Conservation (phyloP, 2,797 vertebrate genomes). For the Xyrichtys novacula region DNA sequence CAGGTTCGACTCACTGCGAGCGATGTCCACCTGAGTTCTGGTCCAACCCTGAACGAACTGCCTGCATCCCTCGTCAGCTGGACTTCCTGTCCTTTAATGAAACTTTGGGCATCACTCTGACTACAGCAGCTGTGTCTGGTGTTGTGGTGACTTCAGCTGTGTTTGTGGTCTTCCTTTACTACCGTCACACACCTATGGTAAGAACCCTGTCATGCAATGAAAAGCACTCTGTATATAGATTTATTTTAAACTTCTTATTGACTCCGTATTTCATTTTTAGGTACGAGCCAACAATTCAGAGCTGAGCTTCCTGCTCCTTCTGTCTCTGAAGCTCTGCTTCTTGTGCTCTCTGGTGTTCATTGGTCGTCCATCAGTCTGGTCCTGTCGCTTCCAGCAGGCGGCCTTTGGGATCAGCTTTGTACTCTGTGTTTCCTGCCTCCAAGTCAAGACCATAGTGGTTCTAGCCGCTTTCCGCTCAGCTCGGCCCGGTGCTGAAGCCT, state of each 20-base stretch:
- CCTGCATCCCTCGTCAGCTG: conserved; percentile 75
- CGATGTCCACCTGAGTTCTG: conserved; percentile 80
- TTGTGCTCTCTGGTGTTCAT: conserved; percentile 80
- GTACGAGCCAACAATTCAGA: conserved; percentile 83
- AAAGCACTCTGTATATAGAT: neutral
- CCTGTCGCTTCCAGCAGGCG: conserved; percentile 68
- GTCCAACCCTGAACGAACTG: conserved; percentile 73
- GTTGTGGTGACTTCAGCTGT: conserved; percentile 73
- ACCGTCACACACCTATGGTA: conserved; percentile 82
- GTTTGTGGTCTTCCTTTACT: conserved; percentile 77
- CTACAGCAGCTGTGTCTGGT: conserved; percentile 75
- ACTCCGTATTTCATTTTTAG: conserved; percentile 26
- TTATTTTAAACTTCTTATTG: neutral
- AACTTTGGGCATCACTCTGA: conserved; percentile 79
- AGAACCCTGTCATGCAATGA: conserved; percentile 24
- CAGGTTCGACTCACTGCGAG: conserved; percentile 77
- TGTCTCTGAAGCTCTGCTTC: conserved; percentile 80
- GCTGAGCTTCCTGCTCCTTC: conserved; percentile 79
- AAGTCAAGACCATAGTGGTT: conserved; percentile 75
- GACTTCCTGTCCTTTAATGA: conserved; percentile 84
- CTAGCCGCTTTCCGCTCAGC: conserved; percentile 73
- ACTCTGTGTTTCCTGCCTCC: conserved; percentile 70
- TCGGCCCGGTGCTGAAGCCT: conserved; percentile 52
- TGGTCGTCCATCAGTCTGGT: conserved; percentile 64
- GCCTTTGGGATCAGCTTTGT: conserved; percentile 76